Evolutionary conservation across 2,113 vertebrate species (phyloP).

Genomic region (Climacteris rufus): DNA sequence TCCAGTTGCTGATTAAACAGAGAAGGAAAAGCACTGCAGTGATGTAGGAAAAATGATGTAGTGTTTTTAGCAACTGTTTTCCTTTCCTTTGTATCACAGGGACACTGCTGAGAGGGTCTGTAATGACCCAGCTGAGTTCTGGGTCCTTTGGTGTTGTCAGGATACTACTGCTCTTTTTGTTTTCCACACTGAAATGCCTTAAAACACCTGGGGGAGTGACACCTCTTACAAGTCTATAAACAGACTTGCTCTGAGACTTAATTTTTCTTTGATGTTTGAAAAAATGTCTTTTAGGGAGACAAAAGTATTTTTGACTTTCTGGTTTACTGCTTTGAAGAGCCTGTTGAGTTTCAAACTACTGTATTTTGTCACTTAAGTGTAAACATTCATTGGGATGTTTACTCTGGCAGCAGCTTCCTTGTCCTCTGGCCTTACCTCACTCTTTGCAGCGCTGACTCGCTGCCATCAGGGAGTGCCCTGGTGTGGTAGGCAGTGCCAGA

Average conservation of each 20-base stretch:
- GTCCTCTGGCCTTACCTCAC: background rate
- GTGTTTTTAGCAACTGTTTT: background rate
- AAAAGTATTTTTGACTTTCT: background rate
- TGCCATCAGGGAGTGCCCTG: too few relatives aligned
- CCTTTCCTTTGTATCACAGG: fast-evolving
- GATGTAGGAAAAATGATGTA: background rate
- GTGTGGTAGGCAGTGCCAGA: background rate
- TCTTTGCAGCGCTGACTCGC: fast-evolving
- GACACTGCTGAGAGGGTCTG: background rate
- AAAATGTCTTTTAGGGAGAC: background rate
- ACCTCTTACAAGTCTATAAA: background rate
- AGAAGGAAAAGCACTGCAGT: background rate
- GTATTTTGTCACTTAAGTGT: background rate
- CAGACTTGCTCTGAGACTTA: background rate
- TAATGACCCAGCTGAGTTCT: background rate
- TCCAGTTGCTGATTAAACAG: background rate
- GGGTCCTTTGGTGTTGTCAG: background rate
- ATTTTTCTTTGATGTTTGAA: background rate
- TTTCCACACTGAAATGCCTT: background rate
- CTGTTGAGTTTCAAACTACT: background rate
- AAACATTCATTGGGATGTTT: background rate
- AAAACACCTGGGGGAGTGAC: background rate
- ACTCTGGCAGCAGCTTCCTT: background rate
- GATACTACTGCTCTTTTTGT: background rate
- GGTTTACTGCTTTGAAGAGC: background rate